Base-by-base conservation (phyloP, 2,888 invertebrate genomes). In the Drosophila glabriapex region DNA sequence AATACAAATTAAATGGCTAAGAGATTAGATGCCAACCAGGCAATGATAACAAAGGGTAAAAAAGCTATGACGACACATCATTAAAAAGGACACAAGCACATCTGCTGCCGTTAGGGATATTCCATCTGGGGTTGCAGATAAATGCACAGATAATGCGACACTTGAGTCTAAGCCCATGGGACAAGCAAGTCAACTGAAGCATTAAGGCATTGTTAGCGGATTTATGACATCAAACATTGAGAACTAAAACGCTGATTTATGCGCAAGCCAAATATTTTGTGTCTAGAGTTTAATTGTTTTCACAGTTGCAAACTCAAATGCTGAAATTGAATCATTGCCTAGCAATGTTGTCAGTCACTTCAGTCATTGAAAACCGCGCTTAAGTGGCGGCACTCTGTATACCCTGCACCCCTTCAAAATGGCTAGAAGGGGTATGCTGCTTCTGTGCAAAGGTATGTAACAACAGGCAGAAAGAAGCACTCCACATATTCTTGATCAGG, bases 121-220 rank as follows among this genome's bases (percentile, higher is more conserved):
- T 4, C 9, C 46, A 37, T 49, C n/a, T 6, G 16, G 76, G 76
- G 82, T 82, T 75, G 80, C 68, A 59, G 76, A 70, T 71, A 82
- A 79, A 43, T 71, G 68, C 68, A 61, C 68, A 73, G 88, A 76
- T 83, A 76, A 85, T 84, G 82, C 76, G 77, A 76, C 91, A 90
- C 87, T 87, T 82, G 82, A 90, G 66, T 29, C 6, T 25, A 39
- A 28, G n/a, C 63, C 54, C 55, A 63, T 35, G 61, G 63, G 65
- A 63, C 49, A 63, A 54, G 54, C 82, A 39, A 88, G 80, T 76
- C 80, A 82, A 76, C 76, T 76, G 71, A 71, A 63, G 86, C 82
- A 84, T 82, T 83, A 78, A 50, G 77, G 68, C 72, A 74, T 87
- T 89, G 88, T 92, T 91, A 82, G 66, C 74, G 91, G 92, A 92